Conservation (phyloP, 2,113 vertebrate species). For the Carettochelys insculpta region DNA sequence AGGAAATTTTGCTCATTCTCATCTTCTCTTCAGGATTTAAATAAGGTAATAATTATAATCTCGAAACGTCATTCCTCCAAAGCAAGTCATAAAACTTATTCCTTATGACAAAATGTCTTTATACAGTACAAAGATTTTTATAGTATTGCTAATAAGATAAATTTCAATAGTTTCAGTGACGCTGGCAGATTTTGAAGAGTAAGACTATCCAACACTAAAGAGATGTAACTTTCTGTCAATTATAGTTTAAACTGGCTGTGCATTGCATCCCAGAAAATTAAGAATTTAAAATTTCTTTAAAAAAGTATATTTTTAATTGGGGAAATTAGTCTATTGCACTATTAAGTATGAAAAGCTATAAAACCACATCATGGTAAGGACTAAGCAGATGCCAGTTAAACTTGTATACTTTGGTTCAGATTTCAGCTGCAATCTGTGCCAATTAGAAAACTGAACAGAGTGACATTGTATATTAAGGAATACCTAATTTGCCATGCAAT, state of each 20-base stretch:
- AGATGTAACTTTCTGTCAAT: background rate
- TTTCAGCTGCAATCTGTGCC: constrained; percentile 58
- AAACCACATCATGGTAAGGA: constrained; percentile 33
- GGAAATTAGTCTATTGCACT: constrained; percentile 9
- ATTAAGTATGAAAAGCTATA: constrained; percentile 24
- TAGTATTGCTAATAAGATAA: background rate
- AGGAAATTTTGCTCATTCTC: background rate
- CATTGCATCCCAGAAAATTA: background rate
- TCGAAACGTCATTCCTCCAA: background rate
- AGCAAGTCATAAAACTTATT: background rate
- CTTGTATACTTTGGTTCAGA: constrained; percentile 52
- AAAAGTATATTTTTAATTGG: constrained; percentile 32
- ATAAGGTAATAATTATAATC: background rate
- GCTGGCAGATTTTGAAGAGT: constrained; percentile 5
- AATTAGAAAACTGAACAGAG: constrained; percentile 62
- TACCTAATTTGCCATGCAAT: constrained; percentile 55
- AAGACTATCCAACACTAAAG: background rate
- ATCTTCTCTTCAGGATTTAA: background rate
- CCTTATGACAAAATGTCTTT: background rate
- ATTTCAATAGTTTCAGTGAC: background rate
- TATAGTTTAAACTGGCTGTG: background rate
- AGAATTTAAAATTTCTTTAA: background rate
- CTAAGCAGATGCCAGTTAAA: constrained; percentile 54
- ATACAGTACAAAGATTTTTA: no score
- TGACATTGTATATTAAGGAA: constrained; percentile 55